Base-by-base conservation (phyloP, 2,888 invertebrate species). In the Melipona beecheii region DNA sequence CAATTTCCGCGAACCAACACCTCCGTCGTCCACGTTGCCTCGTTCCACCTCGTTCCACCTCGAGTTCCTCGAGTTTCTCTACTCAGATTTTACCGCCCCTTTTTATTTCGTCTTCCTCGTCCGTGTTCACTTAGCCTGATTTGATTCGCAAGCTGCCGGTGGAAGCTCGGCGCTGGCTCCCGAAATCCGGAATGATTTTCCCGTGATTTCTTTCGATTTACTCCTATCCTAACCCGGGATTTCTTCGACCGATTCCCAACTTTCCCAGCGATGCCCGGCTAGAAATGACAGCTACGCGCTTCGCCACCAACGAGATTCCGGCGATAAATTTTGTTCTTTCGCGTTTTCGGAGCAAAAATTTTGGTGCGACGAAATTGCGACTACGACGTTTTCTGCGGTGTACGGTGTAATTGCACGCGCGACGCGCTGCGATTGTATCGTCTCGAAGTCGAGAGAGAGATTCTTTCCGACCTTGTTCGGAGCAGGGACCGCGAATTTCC, bases 1-100 rank as follows among this genome's bases (percentile, higher is more conserved):
- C 87, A 85, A 88, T 90, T 86, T 86, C 85, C 85, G 60, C 24
- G 70, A 68, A 72, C 74, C 81, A 69, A 75, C 81, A 78, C 74
- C 78, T 86, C 80, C 77, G 58, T 74, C 71, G 36, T 36, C 36
- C 36, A 36, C 66, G 69, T 50, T 27, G 62, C 76, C 60, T 66
- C 75, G 58, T n/a, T 36, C 62, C 56, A 21, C 76, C 60, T 66
- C 75, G 58, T n/a, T 36, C 62, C 56, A 21, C 31, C 62, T 78
- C 64, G 66, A 75, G 72, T 36, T 36, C 9, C 36, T 36, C 66
- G 31, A 69, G 70, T 72, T 69, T 78, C 79, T 81, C 79, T 78
- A 70, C 60, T 68, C 76, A 65, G 71, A 73, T 75, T 81, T 88
- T 78, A 79, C 54, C 21, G 36, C 66, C 68, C 60, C 52, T 72